phyloP scores from a whole-genome alignment of 2,888 invertebrate species.

The Noctua pronuba region DNA sequence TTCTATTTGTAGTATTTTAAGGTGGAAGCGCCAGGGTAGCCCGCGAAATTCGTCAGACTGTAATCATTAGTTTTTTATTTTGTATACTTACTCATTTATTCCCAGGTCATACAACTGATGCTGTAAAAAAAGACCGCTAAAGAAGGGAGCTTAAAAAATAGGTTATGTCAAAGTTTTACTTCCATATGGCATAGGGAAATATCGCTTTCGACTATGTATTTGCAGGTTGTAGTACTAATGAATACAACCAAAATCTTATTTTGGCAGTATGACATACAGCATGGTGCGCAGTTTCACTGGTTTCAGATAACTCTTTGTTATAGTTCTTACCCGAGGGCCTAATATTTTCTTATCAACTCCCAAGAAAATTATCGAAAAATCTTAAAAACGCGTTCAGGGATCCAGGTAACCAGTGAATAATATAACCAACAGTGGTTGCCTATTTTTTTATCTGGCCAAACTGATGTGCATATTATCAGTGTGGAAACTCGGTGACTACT shows the following conservation, averaged over 20 bases:
- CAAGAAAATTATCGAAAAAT: not conserved
- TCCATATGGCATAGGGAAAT: not conserved
- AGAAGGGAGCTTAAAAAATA: not conserved
- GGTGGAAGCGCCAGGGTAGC: no score
- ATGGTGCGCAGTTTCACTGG: not conserved
- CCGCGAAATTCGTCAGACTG: not conserved
- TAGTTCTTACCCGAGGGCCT: not conserved
- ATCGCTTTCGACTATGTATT: not conserved
- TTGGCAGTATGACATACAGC: not conserved
- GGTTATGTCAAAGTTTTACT: not conserved
- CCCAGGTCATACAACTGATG: not conserved
- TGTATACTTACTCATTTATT: not conserved
- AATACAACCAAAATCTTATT: not conserved
- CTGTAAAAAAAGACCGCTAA: not conserved
- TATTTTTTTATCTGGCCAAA: not conserved
- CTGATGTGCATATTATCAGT: conserved; percentile 10
- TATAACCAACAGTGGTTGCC: not conserved
- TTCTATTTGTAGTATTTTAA: not conserved
- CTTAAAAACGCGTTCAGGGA: not conserved
- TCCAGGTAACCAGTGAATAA: not conserved
- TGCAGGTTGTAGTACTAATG: not conserved
- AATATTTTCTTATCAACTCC: not conserved
- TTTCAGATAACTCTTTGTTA: not conserved
- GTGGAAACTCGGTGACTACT: conserved; percentile 7
- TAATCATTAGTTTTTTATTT: not conserved